Conservation (phyloP, 2,888 invertebrate genomes). For the Andrena marginata region DNA sequence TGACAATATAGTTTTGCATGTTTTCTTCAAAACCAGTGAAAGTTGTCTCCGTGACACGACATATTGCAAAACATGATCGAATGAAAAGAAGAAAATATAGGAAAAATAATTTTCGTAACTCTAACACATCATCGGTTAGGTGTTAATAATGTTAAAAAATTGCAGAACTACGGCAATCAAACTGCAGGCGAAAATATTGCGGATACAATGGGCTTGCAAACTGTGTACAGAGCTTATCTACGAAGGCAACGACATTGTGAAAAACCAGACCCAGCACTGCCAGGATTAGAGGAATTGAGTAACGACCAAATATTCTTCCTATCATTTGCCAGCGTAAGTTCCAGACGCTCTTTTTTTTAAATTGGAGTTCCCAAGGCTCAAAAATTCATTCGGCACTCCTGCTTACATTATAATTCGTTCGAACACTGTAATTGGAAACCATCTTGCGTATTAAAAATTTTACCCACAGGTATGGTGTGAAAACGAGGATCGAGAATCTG, state of each 20-base stretch:
- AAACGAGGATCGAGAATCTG: background rate
- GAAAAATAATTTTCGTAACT: too few relatives aligned
- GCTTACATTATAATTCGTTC: background rate
- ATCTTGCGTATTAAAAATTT: background rate
- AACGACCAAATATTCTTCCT: constrained; percentile 84
- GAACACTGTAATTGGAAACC: background rate
- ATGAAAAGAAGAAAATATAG: too few relatives aligned
- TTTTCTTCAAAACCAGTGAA: too few relatives aligned
- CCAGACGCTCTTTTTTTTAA: background rate
- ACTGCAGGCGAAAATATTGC: constrained; percentile 95
- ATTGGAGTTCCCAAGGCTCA: background rate
- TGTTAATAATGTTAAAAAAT: background rate
- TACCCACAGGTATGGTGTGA: constrained; percentile 61
- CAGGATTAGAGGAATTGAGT: constrained; percentile 79
- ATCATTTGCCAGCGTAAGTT: constrained; percentile 81
- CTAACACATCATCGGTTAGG: too few relatives aligned
- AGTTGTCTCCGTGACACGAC: too few relatives aligned
- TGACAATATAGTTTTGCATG: too few relatives aligned
- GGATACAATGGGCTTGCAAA: constrained; percentile 93
- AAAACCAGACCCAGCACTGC: constrained; percentile 64
- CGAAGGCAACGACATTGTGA: constrained; percentile 50
- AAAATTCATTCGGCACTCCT: background rate
- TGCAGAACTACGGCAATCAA: constrained; percentile 87
- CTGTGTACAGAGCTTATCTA: constrained; percentile 89
- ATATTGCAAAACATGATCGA: too few relatives aligned